Percentiles rank a stretch among this genome's conserved stretches.
Evolutionary conservation across 1,140 invertebrate species (phyloP).

Genomic region (Brachionus asplanchnoidis): DNA sequence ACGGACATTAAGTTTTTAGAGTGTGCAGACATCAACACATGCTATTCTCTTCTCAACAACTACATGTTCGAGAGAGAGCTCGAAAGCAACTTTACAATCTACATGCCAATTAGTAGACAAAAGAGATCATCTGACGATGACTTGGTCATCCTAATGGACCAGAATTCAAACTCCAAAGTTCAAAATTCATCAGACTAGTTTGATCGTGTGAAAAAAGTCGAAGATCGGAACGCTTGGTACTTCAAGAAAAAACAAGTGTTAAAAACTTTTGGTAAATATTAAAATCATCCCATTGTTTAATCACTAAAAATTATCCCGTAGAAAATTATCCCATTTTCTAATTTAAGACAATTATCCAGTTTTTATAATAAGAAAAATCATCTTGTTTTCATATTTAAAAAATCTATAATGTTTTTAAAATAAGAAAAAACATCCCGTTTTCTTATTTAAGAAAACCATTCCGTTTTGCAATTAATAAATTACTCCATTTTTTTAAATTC

Average conservation of each 20-base stretch:
- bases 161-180: not conserved
- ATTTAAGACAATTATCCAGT: too few relatives aligned
- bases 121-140: not conserved
- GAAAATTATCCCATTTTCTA: too few relatives aligned
- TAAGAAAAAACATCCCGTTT: too few relatives aligned
- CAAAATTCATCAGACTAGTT: not conserved
- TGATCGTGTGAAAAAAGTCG: not conserved
- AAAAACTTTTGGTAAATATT: too few relatives aligned
- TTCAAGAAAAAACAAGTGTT: not conserved
- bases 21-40: not conserved
- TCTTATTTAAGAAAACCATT: too few relatives aligned
- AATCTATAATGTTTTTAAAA: too few relatives aligned
- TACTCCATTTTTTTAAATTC: too few relatives aligned
- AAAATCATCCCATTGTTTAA: too few relatives aligned
- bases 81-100: not conserved
- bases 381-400: too few relatives aligned
- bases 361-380: too few relatives aligned
- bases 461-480: too few relatives aligned
- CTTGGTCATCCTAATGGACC: not conserved
- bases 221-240: not conserved
- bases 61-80: not conserved
- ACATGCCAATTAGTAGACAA: not conserved
- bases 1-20: not conserved
- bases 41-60: not conserved
- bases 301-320: too few relatives aligned